These are phyloP conservation scores for Tribolium madens DNA, from an alignment of 1,140 invertebrate genomes.

Conservation along the genomic window DNA sequence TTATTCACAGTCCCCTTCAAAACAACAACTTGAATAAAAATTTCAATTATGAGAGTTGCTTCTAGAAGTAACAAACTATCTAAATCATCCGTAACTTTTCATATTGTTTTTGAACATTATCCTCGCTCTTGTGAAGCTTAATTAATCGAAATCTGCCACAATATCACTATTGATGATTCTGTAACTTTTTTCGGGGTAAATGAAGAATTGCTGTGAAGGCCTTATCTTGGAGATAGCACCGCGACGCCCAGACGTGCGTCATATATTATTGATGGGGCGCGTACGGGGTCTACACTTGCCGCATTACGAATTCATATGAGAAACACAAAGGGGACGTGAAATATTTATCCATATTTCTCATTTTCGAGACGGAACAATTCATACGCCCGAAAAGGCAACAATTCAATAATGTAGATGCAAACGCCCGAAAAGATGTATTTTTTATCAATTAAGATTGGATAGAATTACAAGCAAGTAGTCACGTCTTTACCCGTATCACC, in stretches of 20 bases:
- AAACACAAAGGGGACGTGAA: constrained; percentile 64
- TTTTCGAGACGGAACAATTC: constrained; percentile 56
- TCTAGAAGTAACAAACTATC: too few species aligned
- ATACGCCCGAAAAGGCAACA: constrained; percentile 39
- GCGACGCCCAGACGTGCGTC: constrained; percentile 54
- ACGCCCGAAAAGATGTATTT: background rate
- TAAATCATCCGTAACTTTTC: too few species aligned
- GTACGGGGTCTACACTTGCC: constrained; percentile 43
- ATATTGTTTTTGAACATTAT: too few species aligned
- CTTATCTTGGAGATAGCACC: constrained; percentile 19
- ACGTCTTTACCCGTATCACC: constrained; percentile 10
- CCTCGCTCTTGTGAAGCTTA: too few species aligned
- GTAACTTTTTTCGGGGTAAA: constrained; percentile 32
- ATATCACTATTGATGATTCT: too few species aligned
- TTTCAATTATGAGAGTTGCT: too few species aligned
- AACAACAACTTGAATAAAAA: too few species aligned
- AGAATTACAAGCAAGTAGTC: background rate
- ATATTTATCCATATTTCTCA: constrained; percentile 65
- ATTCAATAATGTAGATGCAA: constrained; percentile 24
- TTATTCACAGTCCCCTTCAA: too few species aligned
- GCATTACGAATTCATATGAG: constrained; percentile 65
- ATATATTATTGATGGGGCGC: constrained; percentile 60
- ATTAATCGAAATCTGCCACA: too few species aligned
- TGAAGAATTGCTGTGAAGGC: background rate
- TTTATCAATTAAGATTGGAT: too few species aligned